Evolutionary conservation across 2,888 invertebrate species (phyloP), one percentile per base, ranked within the genome.

Genomic region (Cylindroiulus punctatus): DNA sequence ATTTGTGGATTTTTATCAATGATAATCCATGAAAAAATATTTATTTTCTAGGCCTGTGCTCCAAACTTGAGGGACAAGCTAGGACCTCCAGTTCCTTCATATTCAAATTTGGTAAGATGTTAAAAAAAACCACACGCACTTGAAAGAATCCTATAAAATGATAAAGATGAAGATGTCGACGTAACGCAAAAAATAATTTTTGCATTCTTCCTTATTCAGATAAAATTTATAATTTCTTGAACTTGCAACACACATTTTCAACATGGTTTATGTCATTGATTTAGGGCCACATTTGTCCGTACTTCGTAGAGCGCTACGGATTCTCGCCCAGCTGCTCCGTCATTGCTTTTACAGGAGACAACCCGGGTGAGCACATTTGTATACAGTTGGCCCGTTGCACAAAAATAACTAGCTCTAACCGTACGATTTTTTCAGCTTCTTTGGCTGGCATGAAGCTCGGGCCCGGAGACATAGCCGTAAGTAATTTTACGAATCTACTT

Each of bases 291-390:
- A 82, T 86, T 32, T 26, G 82, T 22, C 83, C 86, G 30, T 99
- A 97, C 91, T 96, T 95, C 91, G 95, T 96, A 10, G 94, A 95
- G 88, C 93, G 97, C 87, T 98, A 96, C 91, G 95, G 96, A 22
- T 97, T 99, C 91, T 93, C 93, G 88, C 91, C 94, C 0, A 93
- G 94, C 19, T 98, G 98, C 90, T 92, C 93, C 89, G 93, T 99
- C 1, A 92, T 96, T 4, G 95, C 97, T 0, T 98, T 97, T 91
- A 98, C 98, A 0, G 99, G 99, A 0, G 98, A 99, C 91, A 99
- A 99, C 93, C 96, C 97, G 36, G 95, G 96, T 0, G 95, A 84
- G 22, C n/a, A 12, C 8, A 84, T 85, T 86, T 85, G n/a, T n/a
- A n/a, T n/a, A n/a, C n/a, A n/a, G n/a, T n/a, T n/a, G n/a, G n/a